Percentiles rank a stretch among this genome's conserved stretches.
Evolutionary conservation across 2,888 invertebrate genomes (phyloP).

Genomic region (Agrotis clavis): DNA sequence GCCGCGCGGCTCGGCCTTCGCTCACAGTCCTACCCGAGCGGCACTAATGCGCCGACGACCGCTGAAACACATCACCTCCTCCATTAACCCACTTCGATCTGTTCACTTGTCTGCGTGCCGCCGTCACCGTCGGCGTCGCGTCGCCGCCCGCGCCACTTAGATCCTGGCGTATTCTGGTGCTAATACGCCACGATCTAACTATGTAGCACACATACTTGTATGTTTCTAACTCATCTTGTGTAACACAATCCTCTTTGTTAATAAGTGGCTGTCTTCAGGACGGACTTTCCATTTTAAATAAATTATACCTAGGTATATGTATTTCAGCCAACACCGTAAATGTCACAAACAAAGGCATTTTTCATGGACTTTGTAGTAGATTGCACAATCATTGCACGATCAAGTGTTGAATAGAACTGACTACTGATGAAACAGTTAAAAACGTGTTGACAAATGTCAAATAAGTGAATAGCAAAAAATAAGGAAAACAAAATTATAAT

Average conservation of each 20-base stretch:
- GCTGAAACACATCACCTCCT: constrained; percentile 44
- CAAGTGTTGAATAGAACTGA: constrained; percentile 2
- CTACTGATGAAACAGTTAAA: constrained; percentile 23
- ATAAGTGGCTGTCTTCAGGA: constrained; percentile 21
- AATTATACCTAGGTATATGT: constrained; percentile 19
- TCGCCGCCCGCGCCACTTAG: no score
- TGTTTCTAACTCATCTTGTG: constrained; percentile 36
- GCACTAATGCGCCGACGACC: constrained; percentile 20
- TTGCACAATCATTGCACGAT: constrained; percentile 16
- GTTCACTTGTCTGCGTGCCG: constrained; percentile 30
- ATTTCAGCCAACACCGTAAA: constrained; percentile 23
- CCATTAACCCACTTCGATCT: constrained; percentile 48
- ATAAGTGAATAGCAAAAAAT: constrained; percentile 7
- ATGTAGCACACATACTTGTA: not conserved
- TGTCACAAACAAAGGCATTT: constrained; percentile 29
- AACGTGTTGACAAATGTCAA: constrained; percentile 35
- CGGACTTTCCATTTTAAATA: constrained; percentile 53
- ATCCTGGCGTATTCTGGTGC: no score
- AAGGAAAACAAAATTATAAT: constrained; percentile 5
- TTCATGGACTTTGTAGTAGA: constrained; percentile 12
- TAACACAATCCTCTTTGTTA: constrained; percentile 44
- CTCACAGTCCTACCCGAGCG: constrained; percentile 45
- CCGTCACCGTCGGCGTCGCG: not conserved
- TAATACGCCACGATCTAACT: not conserved
- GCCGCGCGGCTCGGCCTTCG: constrained; percentile 54